phyloP scores from a whole-genome alignment of 2,113 vertebrate species.

The Pseudopodoces humilis region DNA sequence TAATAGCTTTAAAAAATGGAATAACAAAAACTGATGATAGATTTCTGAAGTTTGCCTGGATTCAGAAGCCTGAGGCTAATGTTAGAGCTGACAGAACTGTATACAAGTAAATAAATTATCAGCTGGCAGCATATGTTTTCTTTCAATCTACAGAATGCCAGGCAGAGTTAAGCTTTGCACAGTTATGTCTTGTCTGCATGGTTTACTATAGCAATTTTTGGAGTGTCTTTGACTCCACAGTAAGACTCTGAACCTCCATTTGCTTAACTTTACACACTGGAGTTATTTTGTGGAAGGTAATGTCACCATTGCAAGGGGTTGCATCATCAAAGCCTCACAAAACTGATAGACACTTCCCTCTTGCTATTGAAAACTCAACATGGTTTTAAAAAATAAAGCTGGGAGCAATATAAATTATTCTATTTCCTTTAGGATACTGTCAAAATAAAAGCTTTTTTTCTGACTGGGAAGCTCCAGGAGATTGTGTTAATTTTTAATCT shows the following conservation, averaged over 20 bases:
- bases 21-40: background rate
- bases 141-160: background rate
- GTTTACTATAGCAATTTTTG: background rate
- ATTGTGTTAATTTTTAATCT: background rate
- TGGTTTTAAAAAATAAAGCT: background rate
- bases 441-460: background rate
- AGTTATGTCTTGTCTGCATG: background rate
- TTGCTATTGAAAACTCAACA: background rate
- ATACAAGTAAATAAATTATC: constrained; percentile 2
- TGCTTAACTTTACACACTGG: background rate
- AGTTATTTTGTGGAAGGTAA: background rate
- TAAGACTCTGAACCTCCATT: background rate
- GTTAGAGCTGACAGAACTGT: background rate
- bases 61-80: background rate
- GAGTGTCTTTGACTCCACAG: background rate
- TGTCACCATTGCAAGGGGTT: background rate
- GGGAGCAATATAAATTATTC: background rate
- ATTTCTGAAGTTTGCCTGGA: background rate
- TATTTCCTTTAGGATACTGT: background rate
- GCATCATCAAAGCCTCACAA: background rate
- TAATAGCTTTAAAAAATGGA: background rate
- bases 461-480: background rate
- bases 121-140: background rate
- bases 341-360: background rate
- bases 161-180: background rate